Evolutionary conservation across 2,113 vertebrate species (phyloP).

Genomic region (Rousettus leschenaultii): DNA sequence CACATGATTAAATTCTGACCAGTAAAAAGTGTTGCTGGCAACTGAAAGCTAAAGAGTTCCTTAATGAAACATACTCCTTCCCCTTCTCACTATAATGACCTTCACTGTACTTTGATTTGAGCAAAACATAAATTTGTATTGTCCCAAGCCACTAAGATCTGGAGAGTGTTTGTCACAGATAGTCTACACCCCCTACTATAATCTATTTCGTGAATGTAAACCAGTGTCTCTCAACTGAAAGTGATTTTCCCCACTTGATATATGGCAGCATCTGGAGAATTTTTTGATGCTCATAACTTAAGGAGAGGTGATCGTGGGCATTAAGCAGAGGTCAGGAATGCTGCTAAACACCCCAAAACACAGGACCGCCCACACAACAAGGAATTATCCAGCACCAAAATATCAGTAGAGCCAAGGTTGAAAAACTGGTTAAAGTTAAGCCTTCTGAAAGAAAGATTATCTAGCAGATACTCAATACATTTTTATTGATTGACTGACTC

Average conservation of each 20-base stretch:
- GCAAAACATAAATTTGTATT: background rate
- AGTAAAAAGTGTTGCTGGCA: background rate
- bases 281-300: background rate
- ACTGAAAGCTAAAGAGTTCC: background rate
- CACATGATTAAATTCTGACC: background rate
- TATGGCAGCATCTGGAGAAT: background rate
- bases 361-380: background rate
- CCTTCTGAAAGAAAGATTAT: background rate
- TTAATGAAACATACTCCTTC: background rate
- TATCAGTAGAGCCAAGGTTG: background rate
- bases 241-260: background rate
- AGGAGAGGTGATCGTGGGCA: background rate
- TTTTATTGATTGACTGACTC: background rate
- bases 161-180: background rate
- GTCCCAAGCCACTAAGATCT: background rate
- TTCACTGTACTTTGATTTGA: background rate
- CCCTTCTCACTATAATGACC: background rate
- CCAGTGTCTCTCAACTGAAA: background rate
- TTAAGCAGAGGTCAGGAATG: background rate
- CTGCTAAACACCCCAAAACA: background rate
- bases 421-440: background rate
- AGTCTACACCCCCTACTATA: background rate
- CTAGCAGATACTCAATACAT: background rate
- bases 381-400: background rate
- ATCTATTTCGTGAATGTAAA: background rate